phyloP scores from a whole-genome alignment of 35 echinoderm and acorn worm genomes.

The Patiria miniata region DNA sequence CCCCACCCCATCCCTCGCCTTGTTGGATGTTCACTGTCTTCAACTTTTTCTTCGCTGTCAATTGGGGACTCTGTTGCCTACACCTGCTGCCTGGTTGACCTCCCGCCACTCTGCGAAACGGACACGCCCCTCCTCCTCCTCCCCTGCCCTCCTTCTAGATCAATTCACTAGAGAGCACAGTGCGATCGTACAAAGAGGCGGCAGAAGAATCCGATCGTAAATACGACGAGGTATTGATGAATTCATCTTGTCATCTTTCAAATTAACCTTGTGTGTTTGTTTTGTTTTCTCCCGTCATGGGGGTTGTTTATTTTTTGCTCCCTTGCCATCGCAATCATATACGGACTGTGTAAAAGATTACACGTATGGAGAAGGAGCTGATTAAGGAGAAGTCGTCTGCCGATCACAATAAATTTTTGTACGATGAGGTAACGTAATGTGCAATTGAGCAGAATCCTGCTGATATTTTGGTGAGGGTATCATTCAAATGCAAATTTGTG shows the following conservation, averaged over 20 bases:
- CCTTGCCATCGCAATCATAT: neutral
- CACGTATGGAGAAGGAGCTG: neutral
- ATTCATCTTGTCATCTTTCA: neutral
- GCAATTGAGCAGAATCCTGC: no score
- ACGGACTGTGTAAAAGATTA: neutral
- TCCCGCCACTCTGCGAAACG: neutral
- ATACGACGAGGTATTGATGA: slow-evolving; percentile 13
- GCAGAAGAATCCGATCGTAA: neutral
- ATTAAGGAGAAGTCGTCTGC: neutral
- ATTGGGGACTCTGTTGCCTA: neutral
- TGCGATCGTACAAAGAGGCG: slow-evolving; percentile 4
- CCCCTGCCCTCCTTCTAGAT: neutral
- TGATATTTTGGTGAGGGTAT: no score
- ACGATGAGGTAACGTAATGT: slow-evolving; percentile 15
- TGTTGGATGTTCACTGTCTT: neutral
- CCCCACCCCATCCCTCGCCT: neutral
- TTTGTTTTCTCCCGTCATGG: neutral
- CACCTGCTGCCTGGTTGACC: neutral
- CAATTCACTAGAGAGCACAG: neutral
- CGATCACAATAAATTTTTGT: slow-evolving; percentile 3
- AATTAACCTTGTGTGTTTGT: neutral
- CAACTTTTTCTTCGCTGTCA: no score
- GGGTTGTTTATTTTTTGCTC: neutral
- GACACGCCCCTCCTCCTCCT: neutral
- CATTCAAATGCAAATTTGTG: no score